Evolutionary conservation across 2,797 vertebrate species (phyloP), one percentile per base, ranked within the genome.

Genomic region (Rhynchotus rufescens): DNA sequence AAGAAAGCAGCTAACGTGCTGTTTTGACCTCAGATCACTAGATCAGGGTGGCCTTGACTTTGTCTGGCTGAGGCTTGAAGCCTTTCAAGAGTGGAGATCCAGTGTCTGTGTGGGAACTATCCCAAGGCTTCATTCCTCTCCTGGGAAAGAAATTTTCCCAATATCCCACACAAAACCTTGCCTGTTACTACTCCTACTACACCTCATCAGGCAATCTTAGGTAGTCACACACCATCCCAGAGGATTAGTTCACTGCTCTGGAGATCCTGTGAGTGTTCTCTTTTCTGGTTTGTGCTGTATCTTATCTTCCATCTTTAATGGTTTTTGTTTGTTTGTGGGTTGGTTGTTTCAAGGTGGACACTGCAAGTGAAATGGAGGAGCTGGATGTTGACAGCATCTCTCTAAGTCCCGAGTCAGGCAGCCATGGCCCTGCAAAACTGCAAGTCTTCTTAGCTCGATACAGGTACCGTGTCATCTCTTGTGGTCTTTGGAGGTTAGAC

Each of bases 341-440:
- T 25, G 49, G 13, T 49, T 51, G 23, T 25, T 51, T 14, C 10
- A 51, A 99, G 99, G 99, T 99, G 97, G 99, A 99, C 96, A 99
- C 99, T 38, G 99, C 99, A 87, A 99, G 99, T 96, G 99, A 99
- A 95, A 98, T 99, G 92, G 99, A 99, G 92, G 99, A 99, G 65
- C 84, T 99, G 96, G 99, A 99, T 92, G 98, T 98, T 9, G 99
- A 99, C 66, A 98, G 96, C 5, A 81, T 99, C 78, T 98, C 99
- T 65, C 97, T 99, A 5, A 97, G 98, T 79, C 98, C 98, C 22
- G 98, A 98, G 80, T 82, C 97, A 11, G 96, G 98, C 94, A 97
- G 92, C 94, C 98, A 97, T 71, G 98, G 97, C 83, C 97, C 98
- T 76, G 98, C 98, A 49, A 99, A 99, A 93, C 98, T 99, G 83